Evolutionary conservation across 2,113 vertebrate genomes (phyloP), one percentile per base, ranked within the genome.

Genomic region (Boulengeromyrus knoepffleri): DNA sequence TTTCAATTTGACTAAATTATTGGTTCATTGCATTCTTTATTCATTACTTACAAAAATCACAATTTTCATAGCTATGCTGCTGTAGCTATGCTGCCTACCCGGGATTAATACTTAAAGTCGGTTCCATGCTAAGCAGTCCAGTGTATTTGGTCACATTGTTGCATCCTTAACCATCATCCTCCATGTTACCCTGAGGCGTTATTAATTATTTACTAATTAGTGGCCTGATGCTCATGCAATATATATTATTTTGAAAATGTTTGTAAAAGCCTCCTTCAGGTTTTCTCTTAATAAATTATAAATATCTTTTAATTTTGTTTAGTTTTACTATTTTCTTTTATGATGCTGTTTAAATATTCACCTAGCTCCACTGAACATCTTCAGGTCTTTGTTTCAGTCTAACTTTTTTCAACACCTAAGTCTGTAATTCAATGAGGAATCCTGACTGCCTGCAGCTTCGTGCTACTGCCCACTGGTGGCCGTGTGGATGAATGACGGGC

Each of bases 311-410:
- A 70, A 31, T 31, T 70, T 70, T 66, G n/a, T 66, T 70, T 70
- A 70, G 62, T 70, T 70, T 70, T 70, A 70, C 74, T 19, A 80
- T 80, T 42, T 80, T 80, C 74, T 80, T 80, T 80, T 80, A 42
- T 17, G 36, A 6, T 7, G 36, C 36, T 8, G 36, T 42, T 42
- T 5, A 80, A 39, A 80, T 42, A 42, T 80, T 80, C 74, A 80
- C 74, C 74, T 2, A 42, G 36, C 39, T 39, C 45, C 83, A n/a
- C 83, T 47, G 46, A 24, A 47, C 39, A 85, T 85, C 17, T 47
- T 47, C 83, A 10, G 36, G 2, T n/a, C 15, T n/a, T 85, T 92
- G 92, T 94, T 94, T 96, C 95, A 95, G 94, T 96, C 92, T 93
- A 92, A 92, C 92, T 95, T 97, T 46, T 47, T 21, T 1, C 46